Base-by-base conservation (phyloP, 2,888 invertebrate species). In the Cataglyphis altisquamis region DNA sequence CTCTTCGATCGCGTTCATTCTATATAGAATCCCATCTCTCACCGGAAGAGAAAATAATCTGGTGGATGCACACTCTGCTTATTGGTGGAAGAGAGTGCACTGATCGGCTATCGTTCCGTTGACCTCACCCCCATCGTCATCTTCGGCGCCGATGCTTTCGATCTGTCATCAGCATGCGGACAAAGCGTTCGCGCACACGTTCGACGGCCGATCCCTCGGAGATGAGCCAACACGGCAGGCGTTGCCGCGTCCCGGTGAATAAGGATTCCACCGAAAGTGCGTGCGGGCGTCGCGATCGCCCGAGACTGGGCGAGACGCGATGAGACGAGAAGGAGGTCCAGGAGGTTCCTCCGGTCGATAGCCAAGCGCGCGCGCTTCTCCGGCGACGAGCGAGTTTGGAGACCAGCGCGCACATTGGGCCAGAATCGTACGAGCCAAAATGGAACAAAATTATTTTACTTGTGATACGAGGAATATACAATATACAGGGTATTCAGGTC, bases 331-430 rank as follows among this genome's bases (percentile, higher is more conserved):
- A 86, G 83, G 85, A 80, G 72, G 89, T 85, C 78, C 87, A 90
- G 68, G 52, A 52, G 39, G 25, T 75, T 25, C 41, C 89, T 91
- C 91, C 90, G 93, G 93, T 93, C 93, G 93, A 93, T 93, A 93
- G 85, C 85, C 85, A 88, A 87, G 92, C 88, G 90, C 91, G 90
- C 90, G 91, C 91, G 91, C 91, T 88, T 81, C 89, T 87, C 57
- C 84, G 83, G n/a, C 39, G 70, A 21, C n/a, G n/a, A 41, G 32
- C 18, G 32, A 15, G 52, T 52, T n/a, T 39, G 36, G 21, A 70
- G 25, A 48, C 32, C 45, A 45, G 45, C 21, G 62, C 25, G 18
- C 45, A 62, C 63, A 48, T 3, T 39, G 18, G n/a, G n/a, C 45
- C 15, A 52, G 52, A 52, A n/a, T 52, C 6, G 6, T 2, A 18